Evolutionary conservation across 2,797 vertebrate species (phyloP), one percentile per base, ranked within the genome.

Genomic region (Acridotheres tristis): DNA sequence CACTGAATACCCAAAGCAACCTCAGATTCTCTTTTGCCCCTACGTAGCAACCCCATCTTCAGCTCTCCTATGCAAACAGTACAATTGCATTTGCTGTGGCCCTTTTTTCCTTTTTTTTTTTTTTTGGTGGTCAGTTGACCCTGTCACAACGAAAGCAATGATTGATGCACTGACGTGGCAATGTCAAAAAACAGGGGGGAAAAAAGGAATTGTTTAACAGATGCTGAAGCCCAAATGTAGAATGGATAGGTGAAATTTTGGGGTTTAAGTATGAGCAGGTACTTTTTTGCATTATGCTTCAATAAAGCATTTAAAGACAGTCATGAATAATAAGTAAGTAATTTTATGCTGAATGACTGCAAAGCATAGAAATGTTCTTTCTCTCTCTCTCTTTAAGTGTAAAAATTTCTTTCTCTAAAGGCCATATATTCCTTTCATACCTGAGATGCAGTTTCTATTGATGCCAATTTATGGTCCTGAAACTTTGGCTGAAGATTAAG

Each of bases 321-420:
- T 96, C 38, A 96, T 96, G 96, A 96, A 97, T 96, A 95, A 95
- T 94, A 96, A 97, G 87, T 91, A 95, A 96, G 96, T 94, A 96
- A 97, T 96, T 97, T 95, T 97, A 95, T 96, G 95, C 94, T 96
- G 96, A 95, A 91, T 94, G 88, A 74, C 80, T 96, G 68, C 90
- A 93, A 84, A 94, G 78, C 53, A 66, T 50, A 71, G 96, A 92
- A 93, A 87, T 66, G 62, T 57, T 85, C 43, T 19, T 9, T 42
- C 50, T 68, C 69, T 89, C 69, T 89, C 63, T 85, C 73, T 88
- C 16, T 85, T 75, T 81, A 94, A 90, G 85, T 95, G 71, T 88
- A 94, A 93, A 93, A 95, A 91, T 79, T 84, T 90, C 79, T 88
- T 84, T 83, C 67, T 89, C 63, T 93, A 94, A 96, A 92, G 63